phyloP scores from a whole-genome alignment of 1,140 invertebrate species.

The Scaptodrosophila lebanonensis region DNA sequence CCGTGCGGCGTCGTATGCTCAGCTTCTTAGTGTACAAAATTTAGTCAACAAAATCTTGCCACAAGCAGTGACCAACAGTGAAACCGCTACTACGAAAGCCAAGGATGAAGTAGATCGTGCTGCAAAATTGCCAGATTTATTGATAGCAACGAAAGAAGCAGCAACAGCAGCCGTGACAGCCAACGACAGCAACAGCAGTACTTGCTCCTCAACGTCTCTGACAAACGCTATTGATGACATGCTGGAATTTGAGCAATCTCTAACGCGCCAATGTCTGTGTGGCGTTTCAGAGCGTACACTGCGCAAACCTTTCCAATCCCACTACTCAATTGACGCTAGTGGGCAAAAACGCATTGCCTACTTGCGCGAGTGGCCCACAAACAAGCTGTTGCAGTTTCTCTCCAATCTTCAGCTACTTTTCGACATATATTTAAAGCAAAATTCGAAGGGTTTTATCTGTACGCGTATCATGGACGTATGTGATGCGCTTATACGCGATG shows the following conservation, averaged over 20 bases:
- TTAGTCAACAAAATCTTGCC: slow-evolving; percentile 64
- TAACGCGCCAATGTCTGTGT: slow-evolving; percentile 87
- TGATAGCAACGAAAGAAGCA: slow-evolving; percentile 23
- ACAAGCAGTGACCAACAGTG: slow-evolving; percentile 32
- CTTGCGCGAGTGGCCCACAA: slow-evolving; percentile 84
- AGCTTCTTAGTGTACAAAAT: slow-evolving; percentile 53
- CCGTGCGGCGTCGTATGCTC: slow-evolving; percentile 55
- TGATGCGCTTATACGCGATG: slow-evolving; percentile 87
- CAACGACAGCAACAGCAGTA: slow-evolving; percentile 19
- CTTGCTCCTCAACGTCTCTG: slow-evolving; percentile 24
- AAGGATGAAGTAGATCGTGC: slow-evolving; percentile 67
- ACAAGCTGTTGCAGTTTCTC: slow-evolving; percentile 85
- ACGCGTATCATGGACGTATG: slow-evolving; percentile 86
- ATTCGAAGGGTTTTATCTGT: slow-evolving; percentile 87
- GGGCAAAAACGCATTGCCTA: slow-evolving; percentile 79
- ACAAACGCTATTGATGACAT: slow-evolving; percentile 65
- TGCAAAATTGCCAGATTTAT: slow-evolving; percentile 50
- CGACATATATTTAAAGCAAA: slow-evolving; percentile 90
- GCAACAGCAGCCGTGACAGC: slow-evolving; percentile 6
- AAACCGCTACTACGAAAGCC: neutral
- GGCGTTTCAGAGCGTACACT: slow-evolving; percentile 84
- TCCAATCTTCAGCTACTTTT: slow-evolving; percentile 90
- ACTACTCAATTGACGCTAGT: slow-evolving; percentile 79
- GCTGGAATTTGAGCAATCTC: slow-evolving; percentile 80
- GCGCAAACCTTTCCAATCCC: slow-evolving; percentile 83